Base-by-base conservation (phyloP, 2,888 invertebrate species). In the Meandrusa payeni region DNA sequence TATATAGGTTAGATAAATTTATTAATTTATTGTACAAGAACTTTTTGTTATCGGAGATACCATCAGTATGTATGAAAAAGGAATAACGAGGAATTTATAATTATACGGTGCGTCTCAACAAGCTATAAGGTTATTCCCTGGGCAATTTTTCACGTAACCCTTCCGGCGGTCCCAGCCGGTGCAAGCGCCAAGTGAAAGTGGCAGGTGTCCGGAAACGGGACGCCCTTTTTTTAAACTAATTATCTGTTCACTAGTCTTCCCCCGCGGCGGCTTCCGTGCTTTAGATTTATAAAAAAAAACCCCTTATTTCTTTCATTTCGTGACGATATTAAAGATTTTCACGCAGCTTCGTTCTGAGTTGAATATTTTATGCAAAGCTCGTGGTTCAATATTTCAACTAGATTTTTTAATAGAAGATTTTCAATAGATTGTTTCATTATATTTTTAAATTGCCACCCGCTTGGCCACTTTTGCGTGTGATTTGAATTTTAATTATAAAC, bases 121-220 rank as follows among this genome's bases (percentile, higher is more conserved):
- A 50, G 13, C 19, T 46, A 52, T 55, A n/a, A n/a, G n/a, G n/a
- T n/a, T n/a, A 51, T 55, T 49, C 41, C 48, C 31, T 33, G 23
- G 29, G 15, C 48, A 44, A 60, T 71, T 75, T 74, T 73, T 72
- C 68, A 63, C 53, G 34, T 48, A 61, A 68, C 69, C 71, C 71
- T 61, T 66, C 55, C 55, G 51, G 46, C 37, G 41, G 7, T 9
- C 7, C 15, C 44, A 45, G 38, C 48, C 46, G 36, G 40, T 46
- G 37, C 48, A 39, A 47, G 46, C 46, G 53, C 53, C 81, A 80
- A 82, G 79, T 85, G 83, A 65, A 54, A 53, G 64, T 78, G 83
- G 77, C 83, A 83, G 77, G 79, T 80, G 82, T 74, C 63, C 54
- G 56, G 58, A 51, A 53, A 52, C 55, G 48, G 52, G 59, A 64